Evolutionary conservation across 2,113 vertebrate species (phyloP).

Genomic region (Syrrhaptes paradoxus): DNA sequence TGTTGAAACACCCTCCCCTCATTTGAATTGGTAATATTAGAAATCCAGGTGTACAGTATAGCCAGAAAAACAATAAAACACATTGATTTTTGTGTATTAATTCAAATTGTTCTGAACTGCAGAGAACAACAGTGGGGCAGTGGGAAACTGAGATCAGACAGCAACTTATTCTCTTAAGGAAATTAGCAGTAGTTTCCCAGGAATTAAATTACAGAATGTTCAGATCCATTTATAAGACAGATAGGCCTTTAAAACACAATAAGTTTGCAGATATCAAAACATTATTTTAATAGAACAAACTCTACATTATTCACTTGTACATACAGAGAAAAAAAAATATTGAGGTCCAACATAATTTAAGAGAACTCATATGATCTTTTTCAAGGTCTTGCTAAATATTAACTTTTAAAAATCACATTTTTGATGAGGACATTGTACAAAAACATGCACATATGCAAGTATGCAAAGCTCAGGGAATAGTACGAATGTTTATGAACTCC

Average conservation of each 20-base stretch:
- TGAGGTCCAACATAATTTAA: not conserved
- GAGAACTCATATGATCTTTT: not conserved
- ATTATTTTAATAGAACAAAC: not conserved
- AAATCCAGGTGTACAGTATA: not conserved
- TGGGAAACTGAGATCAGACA: not conserved
- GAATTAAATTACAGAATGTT: not conserved
- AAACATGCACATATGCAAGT: not conserved
- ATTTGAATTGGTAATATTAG: accelerated
- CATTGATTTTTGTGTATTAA: not conserved
- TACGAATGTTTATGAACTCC: not conserved
- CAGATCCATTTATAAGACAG: not conserved
- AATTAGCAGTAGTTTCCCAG: not conserved
- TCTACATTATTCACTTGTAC: not conserved
- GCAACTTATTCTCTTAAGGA: not conserved
- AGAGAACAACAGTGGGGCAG: not conserved
- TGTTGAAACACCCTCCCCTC: not conserved
- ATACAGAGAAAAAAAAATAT: not conserved
- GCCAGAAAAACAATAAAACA: not conserved
- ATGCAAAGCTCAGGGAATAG: not conserved
- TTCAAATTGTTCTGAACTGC: not conserved
- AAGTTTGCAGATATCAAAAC: not conserved
- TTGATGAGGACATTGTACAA: not conserved
- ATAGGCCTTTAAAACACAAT: not conserved
- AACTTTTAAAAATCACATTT: not conserved
- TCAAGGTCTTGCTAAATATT: not conserved